Base-by-base conservation (phyloP, 2,113 vertebrate genomes). In the Mus pahari region DNA sequence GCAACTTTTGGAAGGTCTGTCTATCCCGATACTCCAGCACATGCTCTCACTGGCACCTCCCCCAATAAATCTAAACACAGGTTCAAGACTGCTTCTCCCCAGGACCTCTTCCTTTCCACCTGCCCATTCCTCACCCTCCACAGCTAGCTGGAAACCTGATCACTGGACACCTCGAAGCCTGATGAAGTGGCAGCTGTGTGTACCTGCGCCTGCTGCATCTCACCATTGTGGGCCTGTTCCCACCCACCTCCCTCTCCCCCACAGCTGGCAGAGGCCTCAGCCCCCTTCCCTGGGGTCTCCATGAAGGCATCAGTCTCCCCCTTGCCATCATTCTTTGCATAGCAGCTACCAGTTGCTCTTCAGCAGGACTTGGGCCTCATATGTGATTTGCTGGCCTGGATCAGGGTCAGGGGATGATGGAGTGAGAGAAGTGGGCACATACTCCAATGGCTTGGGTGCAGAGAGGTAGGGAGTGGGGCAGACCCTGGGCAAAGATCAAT, bases 31-130 rank as follows among this genome's bases (percentile, higher is more conserved):
- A 62, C 1, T 36, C 48, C 28, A 48, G 66, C 11, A 8, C 4
- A 17, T 22, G 19, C 24, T 33, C 68, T 5, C 58, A 12, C 28
- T 0, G 74, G 70, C 11, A 60, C 45, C 19, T 53, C 28, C 13
- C 24, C 42, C 74, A 20, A 0, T 9, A 8, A 0, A 55, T 7
- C 55, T 28, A 31, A 66, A 12, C 1, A 0, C 13, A 9, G 22
- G 0, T 20, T 36, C 12, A 14, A 71, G 48, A 36, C 64, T 66
- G 74, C 24, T 45, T 26, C n/a, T 79, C 53, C 26, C 74, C 36
- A 22, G 8, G 60, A 12, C 33, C 12, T 4, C 3, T 2, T 24
- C 13, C 31, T 31, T 33, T 42, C 24, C 4, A 1, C 0, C 0
- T 31, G n/a, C 13, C n/a, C 24, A 58, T 83, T 8, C 17, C 20